Percentiles rank a stretch among this genome's conserved stretches.
Evolutionary conservation across 2,113 vertebrate genomes (phyloP).

Genomic region (Cranoglanis bouderius): DNA sequence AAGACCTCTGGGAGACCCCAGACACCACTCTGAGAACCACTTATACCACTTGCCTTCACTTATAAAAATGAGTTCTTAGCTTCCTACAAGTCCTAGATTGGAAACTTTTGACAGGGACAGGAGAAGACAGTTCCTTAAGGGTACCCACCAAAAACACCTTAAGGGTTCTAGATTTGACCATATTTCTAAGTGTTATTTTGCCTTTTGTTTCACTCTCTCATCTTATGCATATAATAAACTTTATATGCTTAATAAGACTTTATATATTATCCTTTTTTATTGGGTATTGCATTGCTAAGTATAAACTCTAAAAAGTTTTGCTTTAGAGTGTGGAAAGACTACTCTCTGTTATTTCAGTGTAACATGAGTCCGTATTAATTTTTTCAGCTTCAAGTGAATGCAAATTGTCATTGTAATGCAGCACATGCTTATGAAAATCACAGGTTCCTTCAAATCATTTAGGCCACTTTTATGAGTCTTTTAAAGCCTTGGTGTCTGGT

Average conservation of each 20-base stretch:
- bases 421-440: constrained; percentile 35
- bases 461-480: constrained; percentile 51
- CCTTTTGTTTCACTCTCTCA: not conserved
- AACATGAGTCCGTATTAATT: not conserved
- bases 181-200: not conserved
- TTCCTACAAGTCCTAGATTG: not conserved
- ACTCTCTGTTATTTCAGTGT: constrained; percentile 3
- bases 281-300: not conserved
- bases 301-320: not conserved
- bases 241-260: too few species aligned
- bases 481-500: constrained; percentile 47
- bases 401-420: constrained; percentile 33
- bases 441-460: constrained; percentile 32
- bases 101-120: not conserved
- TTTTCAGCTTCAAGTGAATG: constrained; percentile 4
- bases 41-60: constrained; percentile 1
- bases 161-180: not conserved
- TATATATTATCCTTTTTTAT: not conserved
- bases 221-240: not conserved
- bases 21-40: not conserved
- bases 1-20: not conserved
- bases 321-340: not conserved
- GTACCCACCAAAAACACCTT: not conserved
- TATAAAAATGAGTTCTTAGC: not conserved
- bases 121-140: not conserved